Evolutionary conservation across 2,113 vertebrate genomes (phyloP), one percentile per base, ranked within the genome.

Genomic region (Argyrosomus japonicus): DNA sequence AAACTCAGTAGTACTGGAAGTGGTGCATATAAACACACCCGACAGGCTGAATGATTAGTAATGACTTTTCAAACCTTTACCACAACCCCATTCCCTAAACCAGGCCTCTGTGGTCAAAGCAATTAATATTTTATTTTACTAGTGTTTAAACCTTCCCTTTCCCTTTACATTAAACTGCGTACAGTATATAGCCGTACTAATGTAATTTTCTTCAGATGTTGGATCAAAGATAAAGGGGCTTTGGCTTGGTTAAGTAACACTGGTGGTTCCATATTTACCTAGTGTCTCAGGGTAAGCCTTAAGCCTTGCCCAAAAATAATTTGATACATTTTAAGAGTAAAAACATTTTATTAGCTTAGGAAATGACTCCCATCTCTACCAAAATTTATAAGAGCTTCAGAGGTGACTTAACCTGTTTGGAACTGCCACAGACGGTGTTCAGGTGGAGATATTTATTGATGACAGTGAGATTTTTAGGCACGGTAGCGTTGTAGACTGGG

Each of bases 1-100:
- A 84, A 83, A 89, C 69, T 85, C 79, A 18, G 91, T 91, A 87
- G 82, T 92, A 74, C 64, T 92, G 87, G 86, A 93, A 92, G 92
- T 91, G 87, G 86, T 75, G 87, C 51, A 48, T 75, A 87, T 92
- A 92, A 91, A 94, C 90, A 87, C 76, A 87, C 43, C 71, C 19
- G 84, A 92, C 88, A 87, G 78, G 72, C 86, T 85, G 85, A 91
- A 89, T 86, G 87, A 93, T 91, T 90, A 71, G 84, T 81, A 89
- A 88, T 85, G 88, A 88, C 85, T 91, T 91, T 87, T 91, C 88
- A 92, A 90, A 91, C 81, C 77, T 72, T 79, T 75, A 89, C 84
- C 86, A 81, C 86, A 91, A 80, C 54, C 82, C 80, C 48, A 53
- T 68, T 88, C 81, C 70, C 36, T 47, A 71, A 87, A 71, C 51